Percentiles rank a stretch among this genome's conserved stretches.
Evolutionary conservation across 1,140 invertebrate genomes (phyloP).

Genomic region (Ylistrum balloti): DNA sequence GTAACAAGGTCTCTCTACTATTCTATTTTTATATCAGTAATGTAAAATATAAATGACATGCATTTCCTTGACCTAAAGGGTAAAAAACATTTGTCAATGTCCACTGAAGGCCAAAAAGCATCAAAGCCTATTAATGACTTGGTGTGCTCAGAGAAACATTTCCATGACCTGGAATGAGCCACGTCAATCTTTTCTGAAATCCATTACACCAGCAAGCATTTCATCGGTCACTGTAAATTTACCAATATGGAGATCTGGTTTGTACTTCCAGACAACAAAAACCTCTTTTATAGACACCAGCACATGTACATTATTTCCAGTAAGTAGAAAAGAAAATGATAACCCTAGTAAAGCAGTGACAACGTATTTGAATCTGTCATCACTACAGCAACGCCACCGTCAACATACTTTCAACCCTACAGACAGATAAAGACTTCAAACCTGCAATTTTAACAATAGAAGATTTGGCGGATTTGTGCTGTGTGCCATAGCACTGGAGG

Average conservation of each 20-base stretch:
- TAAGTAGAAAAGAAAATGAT: constrained; percentile 17
- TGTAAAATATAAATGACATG: neutral
- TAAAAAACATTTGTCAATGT: neutral
- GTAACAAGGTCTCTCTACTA: too few species aligned
- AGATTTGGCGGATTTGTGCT: neutral
- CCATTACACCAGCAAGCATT: constrained; percentile 9
- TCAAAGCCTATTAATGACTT: constrained; percentile 26
- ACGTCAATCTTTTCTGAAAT: constrained; percentile 25
- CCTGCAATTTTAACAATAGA: constrained; percentile 8
- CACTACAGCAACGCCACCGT: neutral
- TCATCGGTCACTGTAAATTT: constrained; percentile 32
- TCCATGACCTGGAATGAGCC: constrained; percentile 32
- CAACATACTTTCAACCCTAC: neutral
- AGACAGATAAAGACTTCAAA: constrained; percentile 35
- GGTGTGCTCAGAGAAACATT: neutral
- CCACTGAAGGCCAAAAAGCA: neutral
- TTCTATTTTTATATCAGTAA: too few species aligned
- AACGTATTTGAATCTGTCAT: neutral
- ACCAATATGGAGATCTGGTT: constrained; percentile 7
- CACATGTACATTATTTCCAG: neutral
- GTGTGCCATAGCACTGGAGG: neutral
- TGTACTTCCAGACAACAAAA: neutral
- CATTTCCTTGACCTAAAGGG: neutral
- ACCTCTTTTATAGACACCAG: constrained; percentile 24
- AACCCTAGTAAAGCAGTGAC: neutral